A percentile compares a stretch with the other conserved stretches of the same genome.
Conservation (phyloP, 1,140 invertebrate genomes). For the Odontomachus brunneus region DNA sequence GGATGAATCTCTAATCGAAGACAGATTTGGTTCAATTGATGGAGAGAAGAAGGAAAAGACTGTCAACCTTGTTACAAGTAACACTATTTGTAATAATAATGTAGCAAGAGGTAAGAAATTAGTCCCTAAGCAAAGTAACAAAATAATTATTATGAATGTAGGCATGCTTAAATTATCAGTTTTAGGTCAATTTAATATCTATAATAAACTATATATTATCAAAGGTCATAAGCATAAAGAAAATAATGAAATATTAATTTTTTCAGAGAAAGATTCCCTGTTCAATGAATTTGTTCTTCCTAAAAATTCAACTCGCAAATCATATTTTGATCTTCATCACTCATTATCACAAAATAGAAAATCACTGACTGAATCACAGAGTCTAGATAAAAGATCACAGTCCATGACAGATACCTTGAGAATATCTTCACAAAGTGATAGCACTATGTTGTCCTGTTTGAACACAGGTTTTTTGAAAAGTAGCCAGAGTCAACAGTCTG, state of each 20-base stretch:
- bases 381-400: slow-evolving; percentile 27
- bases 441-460: slow-evolving; percentile 43
- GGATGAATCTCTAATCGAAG: slow-evolving; percentile 64
- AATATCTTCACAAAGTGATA: slow-evolving; percentile 5
- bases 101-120: neutral
- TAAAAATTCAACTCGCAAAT: slow-evolving; percentile 14
- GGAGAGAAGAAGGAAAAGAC: neutral
- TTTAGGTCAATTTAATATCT: slow-evolving; percentile 70
- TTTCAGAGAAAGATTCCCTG: slow-evolving; percentile 36
- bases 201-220: slow-evolving; percentile 78
- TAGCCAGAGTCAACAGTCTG: slow-evolving; percentile 55
- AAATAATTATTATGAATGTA: slow-evolving; percentile 30
- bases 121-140: neutral
- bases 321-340: slow-evolving; percentile 53
- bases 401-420: slow-evolving; percentile 53
- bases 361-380: slow-evolving; percentile 46
- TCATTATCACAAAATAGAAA: slow-evolving; percentile 72
- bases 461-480: slow-evolving; percentile 66
- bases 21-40: neutral
- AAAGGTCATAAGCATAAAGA: slow-evolving; percentile 59
- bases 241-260: slow-evolving; percentile 33
- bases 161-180: slow-evolving; percentile 69
- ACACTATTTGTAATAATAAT: slow-evolving; percentile 19
- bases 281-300: neutral
- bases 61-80: slow-evolving; percentile 36